Conservation (phyloP, 2,113 vertebrate species). For the Paradisaea rubra region DNA sequence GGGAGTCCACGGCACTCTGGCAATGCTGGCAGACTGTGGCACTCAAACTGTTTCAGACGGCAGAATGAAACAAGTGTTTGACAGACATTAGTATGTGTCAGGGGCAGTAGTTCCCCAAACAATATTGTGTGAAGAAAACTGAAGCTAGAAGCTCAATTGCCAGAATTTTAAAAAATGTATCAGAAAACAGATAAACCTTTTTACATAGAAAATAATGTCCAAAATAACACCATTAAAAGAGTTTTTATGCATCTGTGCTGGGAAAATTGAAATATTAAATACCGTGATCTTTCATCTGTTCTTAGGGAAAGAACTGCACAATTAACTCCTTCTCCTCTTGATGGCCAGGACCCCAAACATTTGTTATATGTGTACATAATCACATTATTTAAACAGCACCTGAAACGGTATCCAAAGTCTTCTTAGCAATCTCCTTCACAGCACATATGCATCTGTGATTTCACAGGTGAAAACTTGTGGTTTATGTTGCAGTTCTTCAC, state of each 20-base stretch:
- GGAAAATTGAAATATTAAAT: background rate
- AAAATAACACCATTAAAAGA: background rate
- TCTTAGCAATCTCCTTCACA: background rate
- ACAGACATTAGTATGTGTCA: background rate
- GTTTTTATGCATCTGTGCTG: background rate
- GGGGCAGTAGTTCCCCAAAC: background rate
- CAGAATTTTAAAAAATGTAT: background rate
- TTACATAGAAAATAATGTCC: background rate
- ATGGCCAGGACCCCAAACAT: background rate
- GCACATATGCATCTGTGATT: background rate
- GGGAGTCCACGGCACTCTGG: background rate
- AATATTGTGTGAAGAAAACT: background rate
- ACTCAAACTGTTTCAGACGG: background rate
- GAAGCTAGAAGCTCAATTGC: background rate
- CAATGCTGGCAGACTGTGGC: background rate
- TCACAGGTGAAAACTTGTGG: background rate
- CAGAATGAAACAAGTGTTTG: slow-evolving; percentile 18
- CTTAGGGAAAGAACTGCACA: background rate
- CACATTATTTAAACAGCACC: background rate
- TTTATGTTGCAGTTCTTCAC: background rate
- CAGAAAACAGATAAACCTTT: background rate
- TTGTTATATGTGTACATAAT: background rate
- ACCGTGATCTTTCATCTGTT: background rate
- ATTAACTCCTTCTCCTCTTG: background rate
- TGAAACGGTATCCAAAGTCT: background rate